phyloP scores from a whole-genome alignment of 1,140 invertebrate species.

The Tyrophagus putrescentiae region DNA sequence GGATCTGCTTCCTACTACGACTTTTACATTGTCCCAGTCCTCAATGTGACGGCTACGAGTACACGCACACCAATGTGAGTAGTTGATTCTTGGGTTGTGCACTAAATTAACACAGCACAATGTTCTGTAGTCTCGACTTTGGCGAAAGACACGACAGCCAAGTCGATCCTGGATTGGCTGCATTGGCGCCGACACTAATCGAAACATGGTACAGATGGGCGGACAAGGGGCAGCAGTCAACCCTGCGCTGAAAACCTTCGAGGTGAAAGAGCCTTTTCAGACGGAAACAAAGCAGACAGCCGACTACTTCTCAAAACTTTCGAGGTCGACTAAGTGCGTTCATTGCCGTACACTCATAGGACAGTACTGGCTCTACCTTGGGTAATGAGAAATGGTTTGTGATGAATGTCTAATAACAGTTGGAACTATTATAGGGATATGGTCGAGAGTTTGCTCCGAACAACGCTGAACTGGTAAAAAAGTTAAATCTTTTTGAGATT shows the following conservation, averaged over 20 bases:
- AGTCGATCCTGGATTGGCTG: conserved; percentile 20
- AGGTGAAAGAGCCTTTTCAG: conserved; percentile 29
- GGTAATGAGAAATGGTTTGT: neutral
- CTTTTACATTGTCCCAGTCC: conserved; percentile 31
- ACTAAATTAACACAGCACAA: neutral
- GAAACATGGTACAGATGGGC: conserved; percentile 28
- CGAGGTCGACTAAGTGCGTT: conserved; percentile 20
- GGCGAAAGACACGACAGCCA: conserved; percentile 27
- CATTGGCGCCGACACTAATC: conserved; percentile 30
- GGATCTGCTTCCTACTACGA: too few species aligned
- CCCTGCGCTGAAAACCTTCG: conserved; percentile 28
- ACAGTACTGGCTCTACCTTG: conserved; percentile 45
- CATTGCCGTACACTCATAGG: conserved; percentile 28
- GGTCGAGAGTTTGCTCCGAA: conserved; percentile 26
- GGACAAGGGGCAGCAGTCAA: conserved; percentile 24
- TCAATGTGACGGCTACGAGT: conserved; percentile 29
- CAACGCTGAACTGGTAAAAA: neutral
- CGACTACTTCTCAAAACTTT: conserved; percentile 27
- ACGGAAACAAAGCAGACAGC: conserved; percentile 30
- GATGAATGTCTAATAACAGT: neutral
- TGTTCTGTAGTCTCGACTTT: conserved; percentile 26
- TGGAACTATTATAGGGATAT: neutral
- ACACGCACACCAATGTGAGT: conserved; percentile 27
- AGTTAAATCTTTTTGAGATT: neutral
- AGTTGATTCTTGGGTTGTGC: neutral